Evolutionary conservation across 2,888 invertebrate genomes (phyloP), one percentile per base, ranked within the genome.

Genomic region (Timandra comae): DNA sequence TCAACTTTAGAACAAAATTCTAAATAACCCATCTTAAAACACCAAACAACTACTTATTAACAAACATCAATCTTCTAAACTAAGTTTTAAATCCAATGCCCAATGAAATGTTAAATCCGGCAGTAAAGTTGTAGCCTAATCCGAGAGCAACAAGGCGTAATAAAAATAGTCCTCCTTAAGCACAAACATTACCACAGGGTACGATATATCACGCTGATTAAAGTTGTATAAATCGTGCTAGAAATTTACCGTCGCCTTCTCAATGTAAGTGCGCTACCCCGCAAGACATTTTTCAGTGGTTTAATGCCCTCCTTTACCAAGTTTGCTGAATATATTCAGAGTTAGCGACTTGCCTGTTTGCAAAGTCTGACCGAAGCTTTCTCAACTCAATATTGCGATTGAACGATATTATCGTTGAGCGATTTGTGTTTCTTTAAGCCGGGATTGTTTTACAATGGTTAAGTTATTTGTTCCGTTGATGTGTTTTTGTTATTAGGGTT

Each of bases 281-380:
- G 40, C 36, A 36, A 35, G 43, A 51, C 44, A 46, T 48, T 52
- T 52, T 52, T 52, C 49, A 43, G 41, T 38, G 41, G 43, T 41
- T 43, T 46, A 45, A 48, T 44, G 38, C 41, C 38, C 41, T 45
- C 40, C 35, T 43, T n/a, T 45, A 41, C 42, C 24, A 46, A 49
- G 49, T 51, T 51, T 46, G 41, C 42, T 33, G 40, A 46, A 52
- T 49, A 49, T 47, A 52, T 49, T 46, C 51, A 49, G 41, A 41
- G 45, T 49, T 47, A 52, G 41, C 33, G 42, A 25, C 38, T 12
- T 24, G 35, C 30, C 23, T 42, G 47, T 47, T 47, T 42, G 42
- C 40, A 22, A 35, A 43, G 34, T 31, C 41, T 39, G 46, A 37
- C 41, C 41, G 32, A 38, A 41, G 41, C 39, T 46, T 37, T 29